Base-by-base conservation (phyloP, 1,140 invertebrate species). In the Hesperophylax magnus region DNA sequence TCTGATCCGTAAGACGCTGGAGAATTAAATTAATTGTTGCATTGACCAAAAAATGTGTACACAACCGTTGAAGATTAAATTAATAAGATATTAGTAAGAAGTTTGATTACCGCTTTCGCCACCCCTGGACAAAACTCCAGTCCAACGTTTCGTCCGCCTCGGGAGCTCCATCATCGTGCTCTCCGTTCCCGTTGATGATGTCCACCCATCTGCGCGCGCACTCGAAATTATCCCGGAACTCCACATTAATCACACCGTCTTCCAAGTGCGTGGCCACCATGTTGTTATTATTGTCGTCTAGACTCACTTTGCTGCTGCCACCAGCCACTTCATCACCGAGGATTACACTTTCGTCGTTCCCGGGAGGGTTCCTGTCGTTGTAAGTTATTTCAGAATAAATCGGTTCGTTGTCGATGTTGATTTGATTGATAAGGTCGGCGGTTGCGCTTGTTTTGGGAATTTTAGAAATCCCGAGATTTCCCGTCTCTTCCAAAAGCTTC, bases 51-150 rank as follows among this genome's bases (percentile, higher is more conserved):
- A n/a, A n/a, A n/a, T n/a, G n/a, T n/a, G n/a, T n/a, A n/a, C n/a
- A n/a, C 1, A 14, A 47, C 11, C 39, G 39, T 14, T 47, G 9
- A 14, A 47, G 39, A 39, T 39, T 31, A 9, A 39, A 8, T 1
- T 39, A 9, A 39, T n/a, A 14, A 47, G 6, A 47, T 47, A 14
- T 14, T 47, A 47, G 8, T 47, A 20, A 18, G 56, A 58, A 0
- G 11, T 14, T 22, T 22, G 14, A 60, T 80, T 89, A 93, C 92
- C 92, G 90, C 88, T 91, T 91, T 84, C 93, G 88, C 93, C 93
- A 94, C 84, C 93, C 92, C 88, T 94, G 93, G 54, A 94, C 93
- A 86, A 94, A 94, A 85, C 93, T 94, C 93, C 93, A 94, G 87
- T 94, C 93, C 80, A 88, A 88, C 76, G 86, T 87, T 60, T 92